phyloP scores from a whole-genome alignment of 2,113 vertebrate species.

The Cyprinodon tularosa region DNA sequence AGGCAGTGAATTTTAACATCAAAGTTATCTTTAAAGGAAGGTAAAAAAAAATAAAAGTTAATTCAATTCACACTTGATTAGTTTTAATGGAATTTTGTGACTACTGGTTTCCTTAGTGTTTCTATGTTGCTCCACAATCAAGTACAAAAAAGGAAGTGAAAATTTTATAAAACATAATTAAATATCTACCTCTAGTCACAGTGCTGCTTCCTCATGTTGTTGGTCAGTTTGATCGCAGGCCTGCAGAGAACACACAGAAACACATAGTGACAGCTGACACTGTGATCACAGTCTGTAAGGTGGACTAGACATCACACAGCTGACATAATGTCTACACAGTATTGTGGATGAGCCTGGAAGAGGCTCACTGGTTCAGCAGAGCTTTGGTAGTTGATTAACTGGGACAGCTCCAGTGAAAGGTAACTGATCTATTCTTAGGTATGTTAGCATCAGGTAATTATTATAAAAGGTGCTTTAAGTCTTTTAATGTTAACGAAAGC shows the following conservation, averaged over 20 bases:
- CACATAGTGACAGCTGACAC: conserved; percentile 56
- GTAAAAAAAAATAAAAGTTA: no score
- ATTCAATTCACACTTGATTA: no score
- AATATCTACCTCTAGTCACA: conserved; percentile 87
- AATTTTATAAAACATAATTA: neutral
- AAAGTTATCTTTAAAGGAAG: neutral
- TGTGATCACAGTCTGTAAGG: conserved; percentile 42
- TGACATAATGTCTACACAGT: conserved; percentile 57
- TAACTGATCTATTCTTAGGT: conserved; percentile 15
- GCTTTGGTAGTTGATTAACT: conserved; percentile 35
- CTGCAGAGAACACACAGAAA: conserved; percentile 70
- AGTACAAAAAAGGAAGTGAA: neutral
- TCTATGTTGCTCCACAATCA: neutral
- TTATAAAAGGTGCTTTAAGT: neutral
- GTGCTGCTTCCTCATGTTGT: conserved; percentile 88
- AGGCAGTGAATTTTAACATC: neutral
- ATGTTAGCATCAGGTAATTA: neutral
- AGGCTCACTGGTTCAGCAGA: conserved; percentile 43
- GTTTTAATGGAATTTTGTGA: neutral
- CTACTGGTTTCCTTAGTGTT: neutral
- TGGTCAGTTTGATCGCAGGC: conserved; percentile 90
- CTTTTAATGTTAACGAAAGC: neutral
- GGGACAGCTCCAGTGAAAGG: conserved; percentile 29
- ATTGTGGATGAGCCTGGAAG: conserved; percentile 6
- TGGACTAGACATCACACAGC: conserved; percentile 33